A percentile compares a stretch with the other conserved stretches of the same genome.
phyloP scores from a whole-genome alignment of 2,888 invertebrate species.

The Pseudococcus longispinus region DNA sequence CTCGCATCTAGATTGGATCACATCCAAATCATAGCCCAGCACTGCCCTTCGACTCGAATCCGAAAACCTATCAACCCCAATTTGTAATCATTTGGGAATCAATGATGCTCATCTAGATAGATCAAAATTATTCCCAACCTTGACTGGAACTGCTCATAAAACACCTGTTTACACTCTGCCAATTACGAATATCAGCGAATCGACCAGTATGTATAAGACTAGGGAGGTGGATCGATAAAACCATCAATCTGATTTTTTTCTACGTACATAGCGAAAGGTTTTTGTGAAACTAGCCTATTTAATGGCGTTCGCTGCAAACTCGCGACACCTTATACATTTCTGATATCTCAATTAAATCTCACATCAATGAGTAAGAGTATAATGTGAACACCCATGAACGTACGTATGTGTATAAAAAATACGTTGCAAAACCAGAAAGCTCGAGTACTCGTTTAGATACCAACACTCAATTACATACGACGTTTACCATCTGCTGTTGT shows the following conservation, averaged over 20 bases:
- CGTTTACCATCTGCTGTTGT: background rate
- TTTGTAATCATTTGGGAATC: background rate
- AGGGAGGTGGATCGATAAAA: background rate
- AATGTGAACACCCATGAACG: background rate
- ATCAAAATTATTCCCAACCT: background rate
- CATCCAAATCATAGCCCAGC: background rate
- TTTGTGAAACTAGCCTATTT: background rate
- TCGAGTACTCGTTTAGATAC: background rate
- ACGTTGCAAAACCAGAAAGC: background rate
- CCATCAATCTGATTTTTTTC: background rate
- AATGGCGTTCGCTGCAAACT: background rate
- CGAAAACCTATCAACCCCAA: background rate
- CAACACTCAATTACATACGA: background rate
- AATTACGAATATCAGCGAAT: background rate
- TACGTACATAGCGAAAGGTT: background rate
- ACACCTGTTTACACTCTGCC: background rate
- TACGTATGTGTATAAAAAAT: background rate
- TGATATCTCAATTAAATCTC: slow-evolving; percentile 15
- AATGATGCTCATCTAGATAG: background rate
- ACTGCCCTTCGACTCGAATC: background rate
- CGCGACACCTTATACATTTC: background rate
- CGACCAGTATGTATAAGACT: background rate
- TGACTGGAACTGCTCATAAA: background rate
- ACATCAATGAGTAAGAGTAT: background rate
- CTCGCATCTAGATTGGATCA: background rate